These are phyloP conservation scores for Picathartes gymnocephalus DNA, from an alignment of 2,113 vertebrate genomes.

Conservation along the genomic window DNA sequence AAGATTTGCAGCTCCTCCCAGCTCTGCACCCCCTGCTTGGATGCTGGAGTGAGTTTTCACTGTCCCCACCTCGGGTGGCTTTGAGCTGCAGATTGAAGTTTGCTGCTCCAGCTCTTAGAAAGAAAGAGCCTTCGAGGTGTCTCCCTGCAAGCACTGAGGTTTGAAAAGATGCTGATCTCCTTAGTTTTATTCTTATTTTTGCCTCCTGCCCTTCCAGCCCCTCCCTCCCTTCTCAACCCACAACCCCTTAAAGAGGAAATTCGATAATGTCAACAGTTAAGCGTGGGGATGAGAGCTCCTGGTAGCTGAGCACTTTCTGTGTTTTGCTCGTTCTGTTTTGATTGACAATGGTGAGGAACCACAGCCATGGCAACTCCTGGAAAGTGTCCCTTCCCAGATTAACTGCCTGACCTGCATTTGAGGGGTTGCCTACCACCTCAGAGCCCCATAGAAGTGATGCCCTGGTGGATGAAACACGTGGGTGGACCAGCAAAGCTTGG, in stretches of 20 bases:
- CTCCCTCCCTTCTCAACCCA: neutral
- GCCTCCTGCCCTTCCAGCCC: neutral
- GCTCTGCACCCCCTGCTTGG: neutral
- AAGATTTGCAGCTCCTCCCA: neutral
- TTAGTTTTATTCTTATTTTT: neutral
- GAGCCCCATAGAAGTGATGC: neutral
- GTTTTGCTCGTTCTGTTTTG: neutral
- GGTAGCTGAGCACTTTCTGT: neutral
- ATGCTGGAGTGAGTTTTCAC: neutral
- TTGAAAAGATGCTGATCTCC: neutral
- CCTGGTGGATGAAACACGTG: neutral
- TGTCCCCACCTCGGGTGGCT: fast-evolving
- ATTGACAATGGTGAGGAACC: neutral
- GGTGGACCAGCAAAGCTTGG: neutral
- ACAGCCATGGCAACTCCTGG: neutral
- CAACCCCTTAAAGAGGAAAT: conserved; percentile 8
- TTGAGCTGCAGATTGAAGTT: neutral
- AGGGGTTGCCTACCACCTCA: neutral
- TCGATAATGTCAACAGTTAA: neutral
- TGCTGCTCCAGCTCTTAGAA: neutral
- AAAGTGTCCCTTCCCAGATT: neutral
- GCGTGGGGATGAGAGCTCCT: neutral
- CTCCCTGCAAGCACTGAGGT: neutral
- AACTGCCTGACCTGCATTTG: neutral
- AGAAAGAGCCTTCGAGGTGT: neutral